These are phyloP conservation scores for Hyperopisus bebe DNA, from an alignment of 2,113 vertebrate species.

Conservation along the genomic window DNA sequence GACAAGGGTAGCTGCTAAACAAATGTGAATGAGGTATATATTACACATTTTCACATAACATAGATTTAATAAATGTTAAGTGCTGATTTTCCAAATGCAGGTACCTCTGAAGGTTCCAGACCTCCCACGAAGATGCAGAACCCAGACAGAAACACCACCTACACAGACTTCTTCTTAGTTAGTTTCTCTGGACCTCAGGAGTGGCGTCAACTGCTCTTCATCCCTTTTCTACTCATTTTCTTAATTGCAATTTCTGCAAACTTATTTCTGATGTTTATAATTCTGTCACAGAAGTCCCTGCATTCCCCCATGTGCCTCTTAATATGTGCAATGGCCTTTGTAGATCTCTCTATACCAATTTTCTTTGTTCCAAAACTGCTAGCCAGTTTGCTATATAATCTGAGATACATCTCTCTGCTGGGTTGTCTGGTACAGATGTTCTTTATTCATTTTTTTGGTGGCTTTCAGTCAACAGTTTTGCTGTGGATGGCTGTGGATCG, in stretches of 20 bases:
- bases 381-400: too few relatives aligned
- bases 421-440: constrained; percentile 52
- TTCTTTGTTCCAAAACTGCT: too few relatives aligned
- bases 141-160: constrained; percentile 22
- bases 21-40: not conserved
- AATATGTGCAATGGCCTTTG: too few relatives aligned
- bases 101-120: not conserved
- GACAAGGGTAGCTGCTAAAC: not conserved
- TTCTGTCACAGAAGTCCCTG: constrained; percentile 25
- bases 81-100: not conserved
- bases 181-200: constrained; percentile 28
- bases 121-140: constrained; percentile 5
- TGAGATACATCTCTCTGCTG: constrained; percentile 15
- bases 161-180: constrained; percentile 26
- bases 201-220: constrained; percentile 22
- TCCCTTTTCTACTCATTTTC: constrained; percentile 44
- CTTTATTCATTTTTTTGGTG: constrained; percentile 34
- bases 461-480: constrained; percentile 25
- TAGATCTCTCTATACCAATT: too few relatives aligned
- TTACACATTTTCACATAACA: not conserved
- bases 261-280: constrained; percentile 25
- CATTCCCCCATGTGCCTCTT: too few relatives aligned
- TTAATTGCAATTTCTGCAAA: constrained; percentile 28
- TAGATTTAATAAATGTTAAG: not conserved
- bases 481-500: constrained; percentile 32